Conservation (phyloP, 2,113 vertebrate genomes). For the Sorex fumeus region DNA sequence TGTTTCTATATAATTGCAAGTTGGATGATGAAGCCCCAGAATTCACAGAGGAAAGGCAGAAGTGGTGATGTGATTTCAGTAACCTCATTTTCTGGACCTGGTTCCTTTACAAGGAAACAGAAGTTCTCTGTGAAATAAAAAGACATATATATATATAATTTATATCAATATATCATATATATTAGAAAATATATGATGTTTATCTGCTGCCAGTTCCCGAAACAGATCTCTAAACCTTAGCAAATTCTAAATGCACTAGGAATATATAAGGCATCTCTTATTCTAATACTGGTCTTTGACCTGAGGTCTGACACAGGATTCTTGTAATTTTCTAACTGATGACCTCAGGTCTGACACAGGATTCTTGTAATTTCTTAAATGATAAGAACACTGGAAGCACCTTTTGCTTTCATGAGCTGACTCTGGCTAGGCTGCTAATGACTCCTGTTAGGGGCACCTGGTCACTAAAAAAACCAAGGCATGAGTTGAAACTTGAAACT, state of each 20-base stretch:
- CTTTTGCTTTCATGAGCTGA: neutral
- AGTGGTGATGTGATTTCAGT: neutral
- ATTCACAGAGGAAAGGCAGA: conserved; percentile 10
- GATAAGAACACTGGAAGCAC: neutral
- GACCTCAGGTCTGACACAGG: too few relatives aligned
- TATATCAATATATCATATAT: too few relatives aligned
- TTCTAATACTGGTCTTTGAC: neutral
- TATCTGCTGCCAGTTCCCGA: too few relatives aligned
- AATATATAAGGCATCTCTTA: neutral
- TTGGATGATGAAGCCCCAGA: neutral
- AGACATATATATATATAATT: neutral
- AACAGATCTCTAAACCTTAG: neutral
- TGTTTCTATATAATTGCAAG: conserved; percentile 13
- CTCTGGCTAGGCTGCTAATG: neutral
- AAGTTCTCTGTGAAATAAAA: neutral
- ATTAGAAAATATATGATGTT: too few relatives aligned
- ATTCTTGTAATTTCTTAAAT: neutral
- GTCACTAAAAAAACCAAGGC: neutral
- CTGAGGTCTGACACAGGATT: neutral
- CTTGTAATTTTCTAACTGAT: too few relatives aligned
- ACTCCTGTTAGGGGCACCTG: too few relatives aligned
- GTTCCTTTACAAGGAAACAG: neutral
- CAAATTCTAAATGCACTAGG: neutral
- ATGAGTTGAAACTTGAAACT: neutral
- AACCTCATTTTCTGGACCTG: neutral